phyloP scores from a whole-genome alignment of 2,113 vertebrate species.

The Colistium nudipinnis region DNA sequence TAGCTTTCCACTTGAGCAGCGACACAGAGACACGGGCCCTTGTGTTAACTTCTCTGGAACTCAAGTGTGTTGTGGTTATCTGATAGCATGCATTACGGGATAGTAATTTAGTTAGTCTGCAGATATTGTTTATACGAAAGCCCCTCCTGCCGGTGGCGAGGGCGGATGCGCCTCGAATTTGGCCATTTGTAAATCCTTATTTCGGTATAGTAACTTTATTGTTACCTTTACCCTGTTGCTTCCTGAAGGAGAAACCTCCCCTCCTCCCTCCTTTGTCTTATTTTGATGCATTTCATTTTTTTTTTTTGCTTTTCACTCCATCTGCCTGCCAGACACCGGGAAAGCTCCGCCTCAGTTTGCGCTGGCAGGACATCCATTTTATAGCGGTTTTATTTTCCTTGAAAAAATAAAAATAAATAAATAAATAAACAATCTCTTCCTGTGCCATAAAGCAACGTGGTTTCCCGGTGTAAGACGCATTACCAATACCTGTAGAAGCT shows the following conservation, averaged over 20 bases:
- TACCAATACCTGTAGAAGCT: constrained; percentile 33
- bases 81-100: constrained; percentile 14
- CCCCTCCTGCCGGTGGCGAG: neutral
- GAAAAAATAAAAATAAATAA: constrained; percentile 27
- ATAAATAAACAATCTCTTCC: too few relatives aligned
- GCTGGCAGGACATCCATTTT: constrained; percentile 1
- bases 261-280: constrained; percentile 1
- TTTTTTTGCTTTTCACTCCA: neutral
- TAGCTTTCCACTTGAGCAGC: constrained; percentile 68
- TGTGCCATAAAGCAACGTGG: constrained; percentile 36
- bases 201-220: neutral
- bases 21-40: constrained; percentile 56
- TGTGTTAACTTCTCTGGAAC: constrained; percentile 56
- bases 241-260: neutral
- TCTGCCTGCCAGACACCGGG: neutral
- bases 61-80: constrained; percentile 28
- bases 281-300: constrained; percentile 11
- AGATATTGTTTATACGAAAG: neutral
- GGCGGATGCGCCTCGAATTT: neutral
- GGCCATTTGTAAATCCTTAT: neutral
- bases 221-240: neutral
- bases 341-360: constrained; percentile 9
- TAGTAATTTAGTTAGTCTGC: constrained; percentile 1
- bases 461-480: constrained; percentile 29
- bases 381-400: neutral